Conservation (phyloP, 2,888 invertebrate species). For the Dicroscelio sp. region DNA sequence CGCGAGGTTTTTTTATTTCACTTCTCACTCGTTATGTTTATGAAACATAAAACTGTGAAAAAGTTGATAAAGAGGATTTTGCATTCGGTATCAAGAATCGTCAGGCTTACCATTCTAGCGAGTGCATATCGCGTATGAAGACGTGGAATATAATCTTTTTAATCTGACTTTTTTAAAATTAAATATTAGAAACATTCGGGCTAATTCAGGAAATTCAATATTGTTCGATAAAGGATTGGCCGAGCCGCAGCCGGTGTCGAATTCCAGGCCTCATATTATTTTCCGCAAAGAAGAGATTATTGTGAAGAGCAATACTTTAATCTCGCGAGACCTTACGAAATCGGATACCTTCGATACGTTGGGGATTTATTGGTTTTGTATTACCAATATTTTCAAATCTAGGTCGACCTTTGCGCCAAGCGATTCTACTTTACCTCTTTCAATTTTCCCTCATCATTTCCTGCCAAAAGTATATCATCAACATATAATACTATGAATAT, state of each 20-base stretch:
- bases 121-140: conserved; percentile 87
- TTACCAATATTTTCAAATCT: conserved; percentile 90
- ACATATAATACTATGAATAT: too few relatives aligned
- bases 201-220: conserved; percentile 90
- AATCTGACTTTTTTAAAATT: conserved; percentile 88
- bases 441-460: conserved; percentile 42
- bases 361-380: conserved; percentile 91
- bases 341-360: conserved; percentile 89
- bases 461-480: too few relatives aligned
- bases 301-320: conserved; percentile 91
- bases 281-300: conserved; percentile 90
- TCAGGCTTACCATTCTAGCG: too few relatives aligned
- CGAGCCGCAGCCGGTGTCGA: conserved; percentile 83
- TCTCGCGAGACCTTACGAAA: conserved; percentile 89
- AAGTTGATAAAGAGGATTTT: conserved; percentile 91
- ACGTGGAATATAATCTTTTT: conserved; percentile 89
- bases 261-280: conserved; percentile 90
- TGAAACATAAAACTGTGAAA: conserved; percentile 91
- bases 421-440: conserved; percentile 74
- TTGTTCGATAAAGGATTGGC: conserved; percentile 87
- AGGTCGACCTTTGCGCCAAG: conserved; percentile 86
- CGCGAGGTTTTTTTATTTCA: conserved; percentile 30
- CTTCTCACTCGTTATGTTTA: conserved; percentile 88
- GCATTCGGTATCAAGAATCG: conserved; percentile 83
- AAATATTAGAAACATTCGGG: conserved; percentile 89